Evolutionary conservation across 2,797 vertebrate species (phyloP).

Genomic region (Tokudaia tokunoshimensis): DNA sequence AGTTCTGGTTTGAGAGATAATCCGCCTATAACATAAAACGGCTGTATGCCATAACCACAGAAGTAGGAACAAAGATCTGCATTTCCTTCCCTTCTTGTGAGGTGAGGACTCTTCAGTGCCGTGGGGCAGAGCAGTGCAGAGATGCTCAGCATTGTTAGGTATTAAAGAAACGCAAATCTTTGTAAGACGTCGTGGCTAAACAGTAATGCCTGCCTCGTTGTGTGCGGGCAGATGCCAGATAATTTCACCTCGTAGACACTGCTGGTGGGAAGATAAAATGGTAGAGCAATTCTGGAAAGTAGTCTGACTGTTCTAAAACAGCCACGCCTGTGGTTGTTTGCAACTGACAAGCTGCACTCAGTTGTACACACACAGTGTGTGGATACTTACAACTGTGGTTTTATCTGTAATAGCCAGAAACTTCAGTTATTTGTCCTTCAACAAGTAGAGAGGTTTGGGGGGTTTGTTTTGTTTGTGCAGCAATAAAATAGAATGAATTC

Average conservation of each 20-base stretch:
- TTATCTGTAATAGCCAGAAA: slow-evolving; percentile 21
- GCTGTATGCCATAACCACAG: neutral
- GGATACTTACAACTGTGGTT: neutral
- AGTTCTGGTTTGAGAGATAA: neutral
- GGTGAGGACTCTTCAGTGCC: neutral
- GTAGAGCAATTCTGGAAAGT: neutral
- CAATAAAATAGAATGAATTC: neutral
- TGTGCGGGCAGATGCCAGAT: neutral
- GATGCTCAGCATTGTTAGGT: neutral
- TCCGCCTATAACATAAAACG: neutral
- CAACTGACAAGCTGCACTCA: neutral
- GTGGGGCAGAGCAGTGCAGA: neutral
- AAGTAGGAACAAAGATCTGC: neutral
- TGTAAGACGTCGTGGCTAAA: slow-evolving; percentile 85
- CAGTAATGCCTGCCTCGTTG: neutral
- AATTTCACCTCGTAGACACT: neutral
- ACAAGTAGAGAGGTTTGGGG: neutral
- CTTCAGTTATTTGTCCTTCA: neutral
- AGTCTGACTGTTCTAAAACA: neutral
- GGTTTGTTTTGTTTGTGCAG: neutral
- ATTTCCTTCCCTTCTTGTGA: neutral
- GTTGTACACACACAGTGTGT: neutral
- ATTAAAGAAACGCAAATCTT: slow-evolving; percentile 10
- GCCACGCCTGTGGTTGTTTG: neutral
- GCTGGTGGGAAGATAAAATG: neutral